Base-by-base conservation (phyloP, 2,888 invertebrate genomes). In the Ariolimax columbianus region DNA sequence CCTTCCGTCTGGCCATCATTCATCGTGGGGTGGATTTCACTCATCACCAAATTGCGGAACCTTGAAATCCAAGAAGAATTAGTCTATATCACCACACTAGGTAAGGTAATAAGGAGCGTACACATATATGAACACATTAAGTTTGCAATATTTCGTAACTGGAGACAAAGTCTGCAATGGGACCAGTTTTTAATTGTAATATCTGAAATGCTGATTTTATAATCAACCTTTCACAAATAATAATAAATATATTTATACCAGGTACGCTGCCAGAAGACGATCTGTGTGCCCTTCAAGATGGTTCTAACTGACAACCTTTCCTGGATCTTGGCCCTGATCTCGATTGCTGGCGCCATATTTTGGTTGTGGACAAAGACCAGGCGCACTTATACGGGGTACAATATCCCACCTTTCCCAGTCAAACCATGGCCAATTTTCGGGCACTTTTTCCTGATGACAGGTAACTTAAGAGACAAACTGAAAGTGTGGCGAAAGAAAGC, bases 371-470 rank as follows among this genome's bases (percentile, higher is more conserved):
- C 11, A 30, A 70, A 51, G 23, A n/a, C 9, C 33, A 81, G 38
- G 23, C 30, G 33, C 3, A n/a, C 19, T 2, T 70, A 81, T 38
- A 3, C 40, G 6, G 63, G 23, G 19, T 33, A 51, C n/a, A 78
- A 84, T 47, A 68, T 82, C 11, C 86, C 86, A 51, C 86, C 86
- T 6, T 81, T 80, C 26, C 86, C 86, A 23, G 70, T 43, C n/a
- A 68, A 51, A 33, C 84, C 86, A n/a, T 63, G 63, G 68, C 83
- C 82, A 23, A 30, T 84, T 9, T 23, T 84, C 43, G 86, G 86
- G 3, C 86, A 86, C 38, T 72, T 86, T n/a, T 70, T 81, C 17
- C 38, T 77, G 47, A 70, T 86, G 77, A 38, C 23, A n/a, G 73
- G 51, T 9, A 66, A 86, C 66, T 59, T 77, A 19, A 47, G 78